A percentile compares a stretch with the other conserved stretches of the same genome.
phyloP scores from a whole-genome alignment of 1,140 invertebrate species.

The Alviniconcha marisindica region DNA sequence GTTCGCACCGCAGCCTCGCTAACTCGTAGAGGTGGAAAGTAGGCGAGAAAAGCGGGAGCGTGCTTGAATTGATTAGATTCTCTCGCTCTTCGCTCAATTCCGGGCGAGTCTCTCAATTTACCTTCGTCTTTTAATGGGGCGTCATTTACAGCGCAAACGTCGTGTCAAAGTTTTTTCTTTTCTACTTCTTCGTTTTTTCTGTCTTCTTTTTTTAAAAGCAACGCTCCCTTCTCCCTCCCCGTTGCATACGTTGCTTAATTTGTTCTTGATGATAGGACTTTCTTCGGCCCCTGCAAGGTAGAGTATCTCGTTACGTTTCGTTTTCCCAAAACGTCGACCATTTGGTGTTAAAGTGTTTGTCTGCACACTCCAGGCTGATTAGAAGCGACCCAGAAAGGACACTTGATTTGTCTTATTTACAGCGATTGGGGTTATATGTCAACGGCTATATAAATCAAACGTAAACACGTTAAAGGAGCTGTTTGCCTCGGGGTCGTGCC shows the following conservation, averaged over 20 bases:
- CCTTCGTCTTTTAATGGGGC: conserved; percentile 31
- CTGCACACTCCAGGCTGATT: not conserved
- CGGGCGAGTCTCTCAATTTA: not conserved
- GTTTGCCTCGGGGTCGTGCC: too few species aligned
- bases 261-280: conserved; percentile 28
- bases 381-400: not conserved
- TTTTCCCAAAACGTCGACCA: not conserved
- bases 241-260: not conserved
- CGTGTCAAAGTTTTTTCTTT: too few species aligned
- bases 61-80: not conserved
- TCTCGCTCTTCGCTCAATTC: too few species aligned
- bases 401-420: not conserved
- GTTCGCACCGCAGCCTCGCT: conserved; percentile 30
- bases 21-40: not conserved
- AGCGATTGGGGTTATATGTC: not conserved
- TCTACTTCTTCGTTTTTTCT: too few species aligned
- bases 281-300: not conserved
- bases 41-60: not conserved
- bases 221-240: too few species aligned
- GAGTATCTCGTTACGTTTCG: not conserved
- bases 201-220: too few species aligned
- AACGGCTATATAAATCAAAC: not conserved
- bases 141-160: conserved; percentile 16
- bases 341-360: not conserved
- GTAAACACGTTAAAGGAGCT: not conserved